phyloP scores from a whole-genome alignment of 1,140 invertebrate species.

The Eurosta solidaginis region DNA sequence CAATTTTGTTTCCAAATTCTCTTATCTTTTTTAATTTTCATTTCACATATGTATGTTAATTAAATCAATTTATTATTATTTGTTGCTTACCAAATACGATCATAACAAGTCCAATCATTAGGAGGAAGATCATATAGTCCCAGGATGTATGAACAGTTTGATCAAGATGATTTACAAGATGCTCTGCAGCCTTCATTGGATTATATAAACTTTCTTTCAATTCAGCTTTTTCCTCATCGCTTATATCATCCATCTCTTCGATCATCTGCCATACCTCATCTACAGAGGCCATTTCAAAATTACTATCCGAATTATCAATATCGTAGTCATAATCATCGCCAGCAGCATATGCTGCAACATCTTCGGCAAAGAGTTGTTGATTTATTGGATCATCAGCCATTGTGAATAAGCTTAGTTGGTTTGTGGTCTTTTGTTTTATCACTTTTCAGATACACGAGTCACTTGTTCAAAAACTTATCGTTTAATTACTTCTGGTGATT shows the following conservation, averaged over 20 bases:
- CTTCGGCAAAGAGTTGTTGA: conserved; percentile 54
- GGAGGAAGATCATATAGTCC: conserved; percentile 53
- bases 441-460: neutral
- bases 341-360: conserved; percentile 47
- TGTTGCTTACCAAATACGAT: conserved; percentile 55
- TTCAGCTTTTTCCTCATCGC: conserved; percentile 63
- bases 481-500: neutral
- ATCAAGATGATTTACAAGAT: conserved; percentile 46
- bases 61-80: neutral
- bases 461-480: neutral
- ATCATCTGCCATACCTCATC: conserved; percentile 65
- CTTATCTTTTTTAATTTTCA: too few relatives aligned
- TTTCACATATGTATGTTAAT: too few relatives aligned
- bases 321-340: conserved; percentile 40
- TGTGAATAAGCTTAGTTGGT: conserved; percentile 34
- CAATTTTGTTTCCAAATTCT: too few relatives aligned
- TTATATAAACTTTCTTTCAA: conserved; percentile 62
- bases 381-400: conserved; percentile 55
- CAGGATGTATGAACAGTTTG: conserved; percentile 44
- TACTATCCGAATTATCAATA: conserved; percentile 37
- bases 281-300: conserved; percentile 60
- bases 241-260: conserved; percentile 61
- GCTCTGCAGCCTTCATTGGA: conserved; percentile 47
- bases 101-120: conserved; percentile 52
- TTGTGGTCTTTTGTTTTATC: neutral